Percentiles rank a stretch among this genome's conserved stretches.
Conservation (phyloP, 2,113 vertebrate genomes). For the Rhizomys pruinosus region DNA sequence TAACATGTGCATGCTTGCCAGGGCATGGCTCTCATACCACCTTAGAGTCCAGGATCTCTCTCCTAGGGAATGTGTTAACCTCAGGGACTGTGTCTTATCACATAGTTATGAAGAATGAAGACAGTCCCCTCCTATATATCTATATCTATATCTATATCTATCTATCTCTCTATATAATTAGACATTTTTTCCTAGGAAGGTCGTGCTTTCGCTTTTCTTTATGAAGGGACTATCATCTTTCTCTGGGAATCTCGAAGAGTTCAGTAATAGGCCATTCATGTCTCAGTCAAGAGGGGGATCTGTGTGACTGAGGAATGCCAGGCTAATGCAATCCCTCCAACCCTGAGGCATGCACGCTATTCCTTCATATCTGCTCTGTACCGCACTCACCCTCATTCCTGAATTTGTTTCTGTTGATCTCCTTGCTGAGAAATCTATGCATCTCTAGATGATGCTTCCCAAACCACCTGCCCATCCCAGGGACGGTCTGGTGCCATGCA, state of each 20-base stretch:
- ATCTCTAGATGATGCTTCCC: neutral
- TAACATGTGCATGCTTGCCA: too few relatives aligned
- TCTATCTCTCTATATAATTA: too few relatives aligned
- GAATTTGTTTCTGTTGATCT: neutral
- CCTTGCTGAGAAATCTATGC: neutral
- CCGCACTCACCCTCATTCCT: neutral
- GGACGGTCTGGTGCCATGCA: too few relatives aligned
- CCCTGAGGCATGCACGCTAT: neutral
- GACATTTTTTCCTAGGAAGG: neutral
- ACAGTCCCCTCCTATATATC: too few relatives aligned
- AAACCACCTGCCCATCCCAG: neutral
- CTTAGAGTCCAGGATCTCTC: too few relatives aligned
- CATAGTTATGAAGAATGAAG: too few relatives aligned
- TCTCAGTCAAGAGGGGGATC: neutral
- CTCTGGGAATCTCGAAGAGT: neutral
- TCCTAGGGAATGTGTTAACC: too few relatives aligned
- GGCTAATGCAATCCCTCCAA: neutral
- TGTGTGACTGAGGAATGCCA: neutral
- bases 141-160: too few relatives aligned
- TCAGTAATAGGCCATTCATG: neutral
- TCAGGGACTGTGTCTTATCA: too few relatives aligned
- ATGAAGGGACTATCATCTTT: neutral
- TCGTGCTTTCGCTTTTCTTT: neutral
- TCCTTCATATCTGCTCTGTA: neutral
- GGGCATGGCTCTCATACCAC: too few relatives aligned